Evolutionary conservation across 2,888 invertebrate species (phyloP), one percentile per base, ranked within the genome.

Genomic region (Meloe dianella): DNA sequence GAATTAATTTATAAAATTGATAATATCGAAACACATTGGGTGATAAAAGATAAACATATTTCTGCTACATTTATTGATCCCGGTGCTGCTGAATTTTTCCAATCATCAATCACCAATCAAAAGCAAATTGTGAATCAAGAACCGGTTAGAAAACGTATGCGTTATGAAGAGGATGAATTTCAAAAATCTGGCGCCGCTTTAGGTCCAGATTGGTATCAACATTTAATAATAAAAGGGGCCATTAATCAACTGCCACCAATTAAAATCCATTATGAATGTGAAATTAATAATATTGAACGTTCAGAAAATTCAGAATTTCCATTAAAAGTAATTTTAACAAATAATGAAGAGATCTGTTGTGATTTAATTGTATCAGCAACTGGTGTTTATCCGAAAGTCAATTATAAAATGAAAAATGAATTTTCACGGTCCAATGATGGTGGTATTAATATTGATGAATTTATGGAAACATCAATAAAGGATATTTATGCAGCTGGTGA

Each of bases 401-500:
- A 89, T 64, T 88, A 89, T 73, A 76, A 79, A 47, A 88, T 87
- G 74, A 87, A 89, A 74, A 78, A 83, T 67, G 73, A 85, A 69
- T 85, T 92, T 27, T 75, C 83, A 2, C 82, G 85, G 68, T 87
- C 88, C 0, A 79, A 83, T 0, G 96, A 97, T 84, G 92, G 92
- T n/a, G 98, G 97, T 24, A 87, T 97, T 65, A 83, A 87, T 70
- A 95, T 99, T 0, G 89, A 97, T 85, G 92, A 93, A 81, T 88
- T 89, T 78, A 93, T 99, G 90, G 88, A 91, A 81, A 96, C 97
- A 2, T 91, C 91, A 59, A 79, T 92, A 3, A 78, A 81, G 27
- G 89, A 92, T 82, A 88, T 99, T 27, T 99, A 90, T 87, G 98
- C 98, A 9, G 98, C 97, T 57, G 99, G 99, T 1, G 99, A 99